Percentiles rank a stretch among this genome's conserved stretches.
These are phyloP conservation scores for Entomyzon cyanotis DNA, from an alignment of 2,113 vertebrate species.

Conservation along the genomic window DNA sequence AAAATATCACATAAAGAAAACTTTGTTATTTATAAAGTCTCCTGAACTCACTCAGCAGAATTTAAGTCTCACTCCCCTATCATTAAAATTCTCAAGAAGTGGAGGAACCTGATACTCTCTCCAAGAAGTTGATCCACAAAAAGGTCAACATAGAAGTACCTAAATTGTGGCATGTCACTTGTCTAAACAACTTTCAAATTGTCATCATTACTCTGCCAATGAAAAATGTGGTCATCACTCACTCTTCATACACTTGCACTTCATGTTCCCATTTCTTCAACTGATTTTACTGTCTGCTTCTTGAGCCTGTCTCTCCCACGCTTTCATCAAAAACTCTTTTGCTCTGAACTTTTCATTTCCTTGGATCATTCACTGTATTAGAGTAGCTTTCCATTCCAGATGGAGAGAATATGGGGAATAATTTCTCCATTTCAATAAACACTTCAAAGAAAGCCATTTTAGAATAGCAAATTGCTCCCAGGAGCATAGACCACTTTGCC, in stretches of 20 bases:
- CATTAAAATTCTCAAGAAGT: background rate
- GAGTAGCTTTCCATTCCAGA: slow-evolving; percentile 36
- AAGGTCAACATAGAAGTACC: background rate
- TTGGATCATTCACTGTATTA: slow-evolving; percentile 13
- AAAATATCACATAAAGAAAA: background rate
- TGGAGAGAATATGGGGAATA: background rate
- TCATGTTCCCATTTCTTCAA: background rate
- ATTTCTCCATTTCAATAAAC: slow-evolving; percentile 44
- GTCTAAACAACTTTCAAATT: background rate
- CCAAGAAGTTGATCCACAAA: background rate
- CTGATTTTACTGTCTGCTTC: background rate
- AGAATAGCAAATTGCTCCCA: slow-evolving; percentile 35
- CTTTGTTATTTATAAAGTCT: background rate
- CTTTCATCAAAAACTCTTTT: slow-evolving; percentile 2
- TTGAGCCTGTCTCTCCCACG: background rate
- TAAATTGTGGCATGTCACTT: background rate
- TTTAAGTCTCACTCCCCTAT: background rate
- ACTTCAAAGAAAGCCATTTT: slow-evolving; percentile 29
- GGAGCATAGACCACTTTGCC: slow-evolving; percentile 4
- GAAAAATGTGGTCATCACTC: background rate
- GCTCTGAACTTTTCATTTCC: background rate
- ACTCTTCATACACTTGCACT: background rate
- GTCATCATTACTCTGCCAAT: background rate
- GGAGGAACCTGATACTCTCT: background rate
- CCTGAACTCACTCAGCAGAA: background rate